Conservation (phyloP, 2,797 vertebrate genomes). For the Poeciliopsis turneri region DNA sequence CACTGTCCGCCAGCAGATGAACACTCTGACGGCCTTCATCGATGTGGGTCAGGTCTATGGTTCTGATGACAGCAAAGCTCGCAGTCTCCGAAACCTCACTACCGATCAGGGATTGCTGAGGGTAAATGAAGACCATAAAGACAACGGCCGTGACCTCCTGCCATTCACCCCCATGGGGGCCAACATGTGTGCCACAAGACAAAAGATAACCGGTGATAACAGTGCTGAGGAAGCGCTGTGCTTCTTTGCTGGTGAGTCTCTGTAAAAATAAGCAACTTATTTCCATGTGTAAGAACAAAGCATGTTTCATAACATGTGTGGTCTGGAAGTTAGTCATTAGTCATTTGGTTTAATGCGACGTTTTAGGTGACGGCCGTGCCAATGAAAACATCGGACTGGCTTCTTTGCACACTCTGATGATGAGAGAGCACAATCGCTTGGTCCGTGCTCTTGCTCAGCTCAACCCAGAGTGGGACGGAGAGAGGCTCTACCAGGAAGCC, state of each 20-base stretch:
- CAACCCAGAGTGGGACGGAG: conserved; percentile 87
- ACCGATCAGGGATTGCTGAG: conserved; percentile 80
- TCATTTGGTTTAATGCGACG: not conserved
- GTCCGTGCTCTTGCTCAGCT: conserved; percentile 73
- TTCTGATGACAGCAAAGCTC: conserved; percentile 72
- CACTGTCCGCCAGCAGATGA: conserved; percentile 85
- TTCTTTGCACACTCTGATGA: conserved; percentile 82
- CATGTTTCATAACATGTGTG: not conserved
- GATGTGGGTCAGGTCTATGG: conserved; percentile 86
- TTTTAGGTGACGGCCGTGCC: conserved; percentile 82
- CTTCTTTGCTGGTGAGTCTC: conserved; percentile 83
- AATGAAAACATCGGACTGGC: conserved; percentile 84
- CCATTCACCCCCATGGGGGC: conserved; percentile 70
- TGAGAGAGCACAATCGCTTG: conserved; percentile 90
- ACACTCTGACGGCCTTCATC: conserved; percentile 83
- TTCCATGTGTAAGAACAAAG: not conserved
- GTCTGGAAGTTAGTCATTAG: not conserved
- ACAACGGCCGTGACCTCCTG: conserved; percentile 76
- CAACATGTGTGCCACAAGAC: conserved; percentile 83
- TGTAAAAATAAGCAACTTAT: not conserved
- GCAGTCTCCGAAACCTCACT: conserved; percentile 74
- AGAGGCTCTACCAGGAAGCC: conserved; percentile 87
- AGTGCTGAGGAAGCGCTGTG: conserved; percentile 79
- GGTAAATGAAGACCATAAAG: conserved; percentile 78
- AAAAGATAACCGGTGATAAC: conserved; percentile 35